These are phyloP conservation scores for Myotis brandtii DNA, from an alignment of 2,113 vertebrate genomes.

Conservation along the genomic window DNA sequence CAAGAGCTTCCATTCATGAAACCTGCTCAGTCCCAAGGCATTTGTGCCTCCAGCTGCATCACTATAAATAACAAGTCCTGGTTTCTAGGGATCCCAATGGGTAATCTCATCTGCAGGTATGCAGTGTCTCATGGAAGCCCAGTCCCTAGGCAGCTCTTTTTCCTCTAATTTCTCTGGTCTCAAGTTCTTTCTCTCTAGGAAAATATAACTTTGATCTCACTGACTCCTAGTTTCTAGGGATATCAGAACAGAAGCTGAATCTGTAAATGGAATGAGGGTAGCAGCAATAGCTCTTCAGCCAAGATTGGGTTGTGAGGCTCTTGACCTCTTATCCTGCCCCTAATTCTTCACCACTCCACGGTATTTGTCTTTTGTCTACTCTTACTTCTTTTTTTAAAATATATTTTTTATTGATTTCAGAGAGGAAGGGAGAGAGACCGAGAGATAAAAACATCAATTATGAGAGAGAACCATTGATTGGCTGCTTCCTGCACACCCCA, in stretches of 20 bases:
- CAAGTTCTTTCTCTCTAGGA: slow-evolving; percentile 57
- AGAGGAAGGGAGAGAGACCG: too few species aligned
- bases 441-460: too few species aligned
- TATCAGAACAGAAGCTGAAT: slow-evolving; percentile 28
- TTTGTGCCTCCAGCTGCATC: slow-evolving; percentile 65
- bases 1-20: slow-evolving; percentile 67
- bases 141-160: slow-evolving; percentile 32
- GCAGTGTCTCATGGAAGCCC: background rate
- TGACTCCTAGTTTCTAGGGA: slow-evolving; percentile 51
- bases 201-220: slow-evolving; percentile 59
- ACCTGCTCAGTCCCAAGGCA: slow-evolving; percentile 50
- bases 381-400: background rate
- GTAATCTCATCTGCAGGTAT: slow-evolving; percentile 82
- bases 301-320: background rate
- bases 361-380: background rate
- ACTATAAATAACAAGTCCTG: slow-evolving; percentile 69
- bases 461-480: too few species aligned
- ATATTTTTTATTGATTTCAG: too few species aligned
- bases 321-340: background rate
- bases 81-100: slow-evolving; percentile 61
- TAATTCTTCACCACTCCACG: background rate
- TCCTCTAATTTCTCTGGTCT: slow-evolving; percentile 71
- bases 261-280: slow-evolving; percentile 50
- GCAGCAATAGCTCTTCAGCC: background rate
- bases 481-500: too few species aligned